Evolutionary conservation across 2,113 vertebrate genomes (phyloP).

Genomic region (Corythornis cristatus): DNA sequence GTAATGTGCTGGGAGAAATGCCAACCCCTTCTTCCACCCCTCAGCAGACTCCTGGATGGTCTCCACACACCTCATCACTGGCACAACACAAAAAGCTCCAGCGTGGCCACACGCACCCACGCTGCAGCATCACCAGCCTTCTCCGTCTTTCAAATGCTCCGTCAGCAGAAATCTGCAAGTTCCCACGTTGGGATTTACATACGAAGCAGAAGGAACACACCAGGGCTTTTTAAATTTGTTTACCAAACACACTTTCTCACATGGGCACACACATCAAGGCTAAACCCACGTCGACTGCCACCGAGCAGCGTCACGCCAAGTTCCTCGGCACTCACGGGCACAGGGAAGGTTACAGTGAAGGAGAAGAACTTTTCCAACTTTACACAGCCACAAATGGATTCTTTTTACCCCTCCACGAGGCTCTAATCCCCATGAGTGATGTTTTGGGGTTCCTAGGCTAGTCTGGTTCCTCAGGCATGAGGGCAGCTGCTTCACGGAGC

Average conservation of each 20-base stretch:
- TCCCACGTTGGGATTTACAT: neutral
- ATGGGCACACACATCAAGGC: rapidly evolving
- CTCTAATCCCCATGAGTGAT: neutral
- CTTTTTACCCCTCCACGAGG: neutral
- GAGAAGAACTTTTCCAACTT: neutral
- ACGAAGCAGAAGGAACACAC: neutral
- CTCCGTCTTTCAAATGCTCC: neutral
- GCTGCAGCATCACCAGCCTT: neutral
- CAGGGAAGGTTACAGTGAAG: neutral
- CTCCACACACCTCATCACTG: neutral
- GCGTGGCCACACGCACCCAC: rapidly evolving
- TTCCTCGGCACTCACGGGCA: neutral
- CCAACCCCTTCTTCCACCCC: rapidly evolving
- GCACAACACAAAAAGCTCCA: neutral
- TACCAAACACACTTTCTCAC: neutral
- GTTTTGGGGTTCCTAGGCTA: neutral
- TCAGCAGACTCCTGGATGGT: neutral
- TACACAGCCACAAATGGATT: neutral
- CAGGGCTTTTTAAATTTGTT: neutral
- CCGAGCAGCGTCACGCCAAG: neutral
- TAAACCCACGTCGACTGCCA: rapidly evolving
- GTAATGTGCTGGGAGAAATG: rapidly evolving
- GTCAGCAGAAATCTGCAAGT: neutral
- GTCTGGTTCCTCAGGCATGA: neutral
- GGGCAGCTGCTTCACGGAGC: neutral